A percentile compares a stretch with the other conserved stretches of the same genome.
These are phyloP conservation scores for Kryptolebias ocellatus DNA, from an alignment of 2,797 vertebrate genomes.

Conservation along the genomic window DNA sequence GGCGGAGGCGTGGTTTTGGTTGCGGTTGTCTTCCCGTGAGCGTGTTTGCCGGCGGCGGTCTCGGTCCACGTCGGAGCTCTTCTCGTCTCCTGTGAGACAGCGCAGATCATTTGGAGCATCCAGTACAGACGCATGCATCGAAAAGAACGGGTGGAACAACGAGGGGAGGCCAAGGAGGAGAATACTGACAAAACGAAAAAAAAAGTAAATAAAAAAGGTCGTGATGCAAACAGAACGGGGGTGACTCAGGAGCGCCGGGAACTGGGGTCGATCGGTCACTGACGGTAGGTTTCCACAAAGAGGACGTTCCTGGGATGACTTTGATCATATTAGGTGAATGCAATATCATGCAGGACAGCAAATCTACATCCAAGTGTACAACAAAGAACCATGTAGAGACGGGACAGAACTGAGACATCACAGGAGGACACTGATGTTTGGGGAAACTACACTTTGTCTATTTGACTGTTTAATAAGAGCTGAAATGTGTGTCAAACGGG, in stretches of 20 bases:
- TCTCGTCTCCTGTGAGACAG: constrained; percentile 82
- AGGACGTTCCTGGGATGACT: not conserved
- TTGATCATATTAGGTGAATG: constrained; percentile 2
- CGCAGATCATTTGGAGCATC: constrained; percentile 80
- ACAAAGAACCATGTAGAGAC: constrained; percentile 26
- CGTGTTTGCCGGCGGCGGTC: constrained; percentile 34
- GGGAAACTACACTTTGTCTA: not conserved
- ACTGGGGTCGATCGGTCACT: not conserved
- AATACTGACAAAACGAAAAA: constrained; percentile 39
- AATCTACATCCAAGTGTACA: constrained; percentile 4
- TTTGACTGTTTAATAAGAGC: not conserved
- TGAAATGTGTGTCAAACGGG: no score
- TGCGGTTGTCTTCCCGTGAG: constrained; percentile 64
- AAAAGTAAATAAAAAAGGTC: constrained; percentile 35
- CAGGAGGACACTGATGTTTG: not conserved
- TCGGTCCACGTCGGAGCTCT: constrained; percentile 46
- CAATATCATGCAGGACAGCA: constrained; percentile 23
- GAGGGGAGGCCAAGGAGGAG: constrained; percentile 49
- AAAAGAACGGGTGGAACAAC: constrained; percentile 60
- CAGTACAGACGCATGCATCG: constrained; percentile 72
- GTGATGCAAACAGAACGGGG: not conserved
- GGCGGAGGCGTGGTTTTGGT: constrained; percentile 67
- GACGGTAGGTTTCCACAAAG: constrained; percentile 21
- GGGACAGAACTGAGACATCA: constrained; percentile 29
- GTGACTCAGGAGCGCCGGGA: constrained; percentile 20